Evolutionary conservation across 2,888 invertebrate species (phyloP).

Genomic region (Temnothorax unifasciatus): DNA sequence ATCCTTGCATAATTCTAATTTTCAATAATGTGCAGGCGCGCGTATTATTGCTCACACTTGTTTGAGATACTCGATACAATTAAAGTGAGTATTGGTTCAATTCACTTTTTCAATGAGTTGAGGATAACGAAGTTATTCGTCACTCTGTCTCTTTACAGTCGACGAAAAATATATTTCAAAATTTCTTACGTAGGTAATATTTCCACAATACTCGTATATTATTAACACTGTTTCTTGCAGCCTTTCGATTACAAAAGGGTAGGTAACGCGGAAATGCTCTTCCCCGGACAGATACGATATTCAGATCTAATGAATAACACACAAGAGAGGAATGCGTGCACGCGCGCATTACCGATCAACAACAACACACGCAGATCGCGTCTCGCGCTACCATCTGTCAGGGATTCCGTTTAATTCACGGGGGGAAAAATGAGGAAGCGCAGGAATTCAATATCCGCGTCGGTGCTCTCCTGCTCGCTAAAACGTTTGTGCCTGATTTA

Average conservation of each 20-base stretch:
- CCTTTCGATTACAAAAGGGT: slow-evolving; percentile 8
- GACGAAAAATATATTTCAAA: neutral
- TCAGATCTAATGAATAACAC: slow-evolving; percentile 28
- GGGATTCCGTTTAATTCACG: slow-evolving; percentile 42
- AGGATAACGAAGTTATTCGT: neutral
- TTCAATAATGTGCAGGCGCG: slow-evolving; percentile 13
- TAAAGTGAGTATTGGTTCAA: neutral
- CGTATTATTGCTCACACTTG: neutral
- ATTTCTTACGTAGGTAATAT: neutral
- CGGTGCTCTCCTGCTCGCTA: slow-evolving; percentile 13
- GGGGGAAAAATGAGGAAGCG: neutral
- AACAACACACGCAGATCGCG: slow-evolving; percentile 22
- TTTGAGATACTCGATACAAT: neutral
- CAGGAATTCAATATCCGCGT: slow-evolving; percentile 37
- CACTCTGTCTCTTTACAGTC: neutral
- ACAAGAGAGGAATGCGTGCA: slow-evolving; percentile 25
- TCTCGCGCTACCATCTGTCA: slow-evolving; percentile 45
- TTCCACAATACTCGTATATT: neutral
- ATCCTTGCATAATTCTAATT: slow-evolving; percentile 24
- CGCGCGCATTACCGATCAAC: neutral
- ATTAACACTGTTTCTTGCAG: neutral
- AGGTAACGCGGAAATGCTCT: slow-evolving; percentile 19
- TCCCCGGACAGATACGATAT: neutral
- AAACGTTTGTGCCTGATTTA: slow-evolving; percentile 39
- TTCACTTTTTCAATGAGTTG: neutral